Base-by-base conservation (phyloP, 2,888 invertebrate genomes). In the Drosophila algonquin region DNA sequence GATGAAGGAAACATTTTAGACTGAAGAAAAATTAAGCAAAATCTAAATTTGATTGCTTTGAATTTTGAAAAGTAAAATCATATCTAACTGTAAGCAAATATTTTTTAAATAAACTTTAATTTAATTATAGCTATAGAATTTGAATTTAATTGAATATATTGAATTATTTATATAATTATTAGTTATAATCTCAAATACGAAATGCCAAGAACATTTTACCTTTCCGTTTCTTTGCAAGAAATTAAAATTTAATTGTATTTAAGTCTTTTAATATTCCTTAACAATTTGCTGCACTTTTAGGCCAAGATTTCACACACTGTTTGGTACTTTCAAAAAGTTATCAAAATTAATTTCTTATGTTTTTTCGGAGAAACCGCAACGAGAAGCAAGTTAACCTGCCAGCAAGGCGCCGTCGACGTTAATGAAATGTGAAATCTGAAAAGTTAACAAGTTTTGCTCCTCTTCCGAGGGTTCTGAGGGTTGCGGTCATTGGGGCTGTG, bases 371-470 rank as follows among this genome's bases (percentile, higher is more conserved):
- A 30, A 16, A 5, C 51, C 54, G 51, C 61, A 55, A 47, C 16
- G 44, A 47, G 54, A 53, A 56, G 21, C 44, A 12, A 27, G 65
- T 54, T 64, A 77, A 89, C 87, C 87, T 81, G 72, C 72, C 77
- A 74, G 77, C 64, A 71, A 73, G 69, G 75, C 81, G 81, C 73
- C 76, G 64, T 62, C 52, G 52, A 74, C 73, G 77, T 62, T 81
- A 87, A 87, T 89, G 87, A 80, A 84, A 71, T 55, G 53, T 53
- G 44, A 70, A 71, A 74, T 73, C 56, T 64, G 18, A 54, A 56
- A 63, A 63, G 67, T 59, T 67, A 69, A 35, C 53, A 52, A 54
- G 63, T 40, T 69, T 70, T 72, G 64, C 63, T 54, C 27, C 58
- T 59, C 16, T 32, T 40, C 50, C 12, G 21, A 2, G 3, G 21